Percentiles rank a stretch among this genome's conserved stretches.
phyloP scores from a whole-genome alignment of 2,797 vertebrate species.

The Allobates femoralis region DNA sequence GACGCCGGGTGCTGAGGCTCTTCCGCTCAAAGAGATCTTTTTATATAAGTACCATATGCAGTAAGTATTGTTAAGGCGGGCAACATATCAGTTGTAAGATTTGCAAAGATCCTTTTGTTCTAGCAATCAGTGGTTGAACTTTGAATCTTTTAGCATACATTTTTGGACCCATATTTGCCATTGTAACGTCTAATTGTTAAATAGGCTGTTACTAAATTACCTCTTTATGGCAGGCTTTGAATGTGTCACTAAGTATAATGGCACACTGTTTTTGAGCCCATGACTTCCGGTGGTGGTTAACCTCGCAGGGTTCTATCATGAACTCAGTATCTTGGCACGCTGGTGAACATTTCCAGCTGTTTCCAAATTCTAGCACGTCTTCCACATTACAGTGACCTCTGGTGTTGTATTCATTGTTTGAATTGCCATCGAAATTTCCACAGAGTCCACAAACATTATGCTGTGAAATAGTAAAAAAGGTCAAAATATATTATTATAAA shows the following conservation, averaged over 20 bases:
- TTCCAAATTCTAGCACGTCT: slow-evolving; percentile 76
- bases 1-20: too few relatives aligned
- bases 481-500: neutral
- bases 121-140: neutral
- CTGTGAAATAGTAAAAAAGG: slow-evolving; percentile 61
- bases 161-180: neutral
- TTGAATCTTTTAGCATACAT: neutral
- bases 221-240: slow-evolving; percentile 75
- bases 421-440: slow-evolving; percentile 77
- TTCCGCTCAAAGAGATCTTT: too few relatives aligned
- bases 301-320: slow-evolving; percentile 71
- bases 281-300: slow-evolving; percentile 75
- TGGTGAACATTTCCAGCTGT: slow-evolving; percentile 80
- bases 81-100: too few relatives aligned
- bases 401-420: slow-evolving; percentile 78
- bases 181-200: neutral
- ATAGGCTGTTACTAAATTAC: slow-evolving; percentile 65
- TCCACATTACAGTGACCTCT: slow-evolving; percentile 75
- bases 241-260: slow-evolving; percentile 72
- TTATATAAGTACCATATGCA: too few relatives aligned
- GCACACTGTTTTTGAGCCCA: slow-evolving; percentile 82
- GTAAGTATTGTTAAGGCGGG: too few relatives aligned
- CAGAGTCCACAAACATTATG: slow-evolving; percentile 77
- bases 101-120: too few relatives aligned
- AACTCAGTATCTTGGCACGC: slow-evolving; percentile 71